Evolutionary conservation across 2,888 invertebrate genomes (phyloP), one percentile per base, ranked within the genome.

Genomic region (Heliconius erato): DNA sequence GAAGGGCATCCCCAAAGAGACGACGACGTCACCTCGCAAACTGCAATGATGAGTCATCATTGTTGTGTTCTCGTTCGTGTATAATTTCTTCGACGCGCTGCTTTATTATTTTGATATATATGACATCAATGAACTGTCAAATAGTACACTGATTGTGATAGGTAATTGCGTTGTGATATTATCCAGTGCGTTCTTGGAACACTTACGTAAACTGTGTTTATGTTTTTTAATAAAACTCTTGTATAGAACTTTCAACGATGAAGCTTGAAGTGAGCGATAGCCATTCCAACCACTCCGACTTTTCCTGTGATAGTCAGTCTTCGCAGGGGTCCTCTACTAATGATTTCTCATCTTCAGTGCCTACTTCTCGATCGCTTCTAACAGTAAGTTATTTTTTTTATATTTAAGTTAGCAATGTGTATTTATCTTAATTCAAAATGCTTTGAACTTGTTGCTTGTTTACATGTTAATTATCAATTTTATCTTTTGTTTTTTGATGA

Each of bases 181-280:
- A 88, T 87, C 87, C 85, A 83, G 84, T 82, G 84, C 82, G 82
- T 83, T 85, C 83, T 87, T 87, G 85, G 82, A 80, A 85, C 87
- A 89, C 90, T 91, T 92, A 92, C 91, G 91, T 91, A 85, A 87
- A 85, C 80, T 80, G 80, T 84, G 84, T 71, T 88, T 89, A 88
- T 86, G 86, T 81, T 85, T 87, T 81, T 86, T 86, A 85, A 85
- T 88, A 89, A 74, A 85, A 91, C 87, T 87, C 87, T 85, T 84
- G n/a, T n/a, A 68, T 76, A 87, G 91, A 89, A 92, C 92, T 91
- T 83, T 94, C 95, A 95, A 95, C 93, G 90, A 97, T 97, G 97
- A 97, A 97, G 96, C 93, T 96, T 86, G 97, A 97, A 89, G 95
- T 96, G 83, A 96, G 96, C 92, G 97, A 97, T 90, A 96, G 94